These are phyloP conservation scores for Panulirus ornatus DNA, from an alignment of 1,140 invertebrate species.

Conservation along the genomic window DNA sequence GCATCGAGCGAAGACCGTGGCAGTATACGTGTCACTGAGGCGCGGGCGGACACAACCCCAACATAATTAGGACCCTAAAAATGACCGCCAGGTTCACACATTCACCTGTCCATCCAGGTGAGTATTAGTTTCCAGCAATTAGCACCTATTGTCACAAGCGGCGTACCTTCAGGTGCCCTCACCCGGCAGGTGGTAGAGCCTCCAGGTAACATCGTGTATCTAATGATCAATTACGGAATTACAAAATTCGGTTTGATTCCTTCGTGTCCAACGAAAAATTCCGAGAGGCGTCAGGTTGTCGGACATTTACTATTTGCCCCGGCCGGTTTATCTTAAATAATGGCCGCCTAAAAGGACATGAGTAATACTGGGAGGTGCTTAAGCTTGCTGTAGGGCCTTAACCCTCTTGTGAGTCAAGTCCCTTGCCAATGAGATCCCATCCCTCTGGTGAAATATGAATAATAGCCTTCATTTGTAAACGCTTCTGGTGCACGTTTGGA, in stretches of 20 bases:
- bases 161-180: neutral
- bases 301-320: no score
- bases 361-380: neutral
- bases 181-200: neutral
- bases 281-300: no score
- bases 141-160: conserved; percentile 42
- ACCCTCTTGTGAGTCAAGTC: neutral
- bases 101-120: conserved; percentile 55
- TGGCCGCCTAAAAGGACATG: neutral
- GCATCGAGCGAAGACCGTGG: no score
- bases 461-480: conserved; percentile 66
- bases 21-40: no score
- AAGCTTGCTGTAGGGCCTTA: no score
- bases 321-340: neutral
- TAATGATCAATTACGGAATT: neutral
- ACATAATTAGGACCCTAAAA: neutral
- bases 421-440: neutral
- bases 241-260: no score
- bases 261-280: no score
- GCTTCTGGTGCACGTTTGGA: conserved; percentile 44
- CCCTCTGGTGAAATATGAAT: conserved; percentile 56
- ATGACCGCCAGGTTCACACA: neutral
- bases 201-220: neutral
- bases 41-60: no score
- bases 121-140: conserved; percentile 69